Percentiles rank a stretch among this genome's conserved stretches.
These are phyloP conservation scores for Morus bassanus DNA, from an alignment of 2,797 vertebrate species.

Conservation along the genomic window DNA sequence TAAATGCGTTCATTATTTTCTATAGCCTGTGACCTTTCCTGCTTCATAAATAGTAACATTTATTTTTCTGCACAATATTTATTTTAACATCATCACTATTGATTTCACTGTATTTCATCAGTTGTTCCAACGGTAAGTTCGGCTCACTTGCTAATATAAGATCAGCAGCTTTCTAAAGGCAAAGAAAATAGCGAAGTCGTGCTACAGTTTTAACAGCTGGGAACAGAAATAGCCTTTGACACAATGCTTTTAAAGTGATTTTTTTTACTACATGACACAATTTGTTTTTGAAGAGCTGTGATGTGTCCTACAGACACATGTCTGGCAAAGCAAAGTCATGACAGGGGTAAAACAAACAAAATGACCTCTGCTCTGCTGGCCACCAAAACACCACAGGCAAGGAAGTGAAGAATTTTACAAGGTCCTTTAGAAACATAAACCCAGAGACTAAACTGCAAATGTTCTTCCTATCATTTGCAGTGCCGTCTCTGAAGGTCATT, in stretches of 20 bases:
- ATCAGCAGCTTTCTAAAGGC: slow-evolving; percentile 15
- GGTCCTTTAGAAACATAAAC: neutral
- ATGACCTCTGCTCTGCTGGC: neutral
- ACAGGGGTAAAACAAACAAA: slow-evolving; percentile 48
- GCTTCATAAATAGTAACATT: slow-evolving; percentile 57
- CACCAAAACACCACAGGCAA: neutral
- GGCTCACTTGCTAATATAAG: neutral
- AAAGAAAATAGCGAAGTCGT: neutral
- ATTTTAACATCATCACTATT: slow-evolving; percentile 19
- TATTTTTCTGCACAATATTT: slow-evolving; percentile 52
- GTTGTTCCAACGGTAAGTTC: slow-evolving; percentile 7
- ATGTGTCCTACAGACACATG: slow-evolving; percentile 10
- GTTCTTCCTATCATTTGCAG: neutral
- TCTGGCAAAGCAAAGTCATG: slow-evolving; percentile 8
- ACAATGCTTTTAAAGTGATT: slow-evolving; percentile 22
- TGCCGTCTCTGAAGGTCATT: slow-evolving; percentile 22
- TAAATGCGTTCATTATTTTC: slow-evolving; percentile 46
- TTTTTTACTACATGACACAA: slow-evolving; percentile 37
- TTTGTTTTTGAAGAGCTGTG: slow-evolving; percentile 54
- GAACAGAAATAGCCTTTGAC: slow-evolving; percentile 41
- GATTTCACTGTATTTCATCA: slow-evolving; percentile 42
- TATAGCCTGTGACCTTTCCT: slow-evolving; percentile 41
- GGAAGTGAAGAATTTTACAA: slow-evolving; percentile 35
- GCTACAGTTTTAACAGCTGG: slow-evolving; percentile 6
- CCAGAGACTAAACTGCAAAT: neutral